phyloP scores from a whole-genome alignment of 2,888 invertebrate species.

The Trisateles emortualis region DNA sequence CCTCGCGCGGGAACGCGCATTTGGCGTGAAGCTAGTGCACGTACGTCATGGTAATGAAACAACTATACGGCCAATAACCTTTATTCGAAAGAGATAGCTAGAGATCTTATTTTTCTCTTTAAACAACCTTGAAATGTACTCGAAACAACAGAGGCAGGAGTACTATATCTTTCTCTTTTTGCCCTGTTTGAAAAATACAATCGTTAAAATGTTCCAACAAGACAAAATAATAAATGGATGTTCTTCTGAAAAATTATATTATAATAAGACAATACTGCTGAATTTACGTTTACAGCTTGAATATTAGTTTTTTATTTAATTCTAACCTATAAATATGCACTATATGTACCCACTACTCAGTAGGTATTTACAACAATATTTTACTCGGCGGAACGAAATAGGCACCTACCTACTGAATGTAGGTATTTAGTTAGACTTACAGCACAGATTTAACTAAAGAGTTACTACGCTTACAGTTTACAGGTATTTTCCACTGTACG shows the following conservation, averaged over 20 bases:
- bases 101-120: slow-evolving; percentile 49
- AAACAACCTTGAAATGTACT: slow-evolving; percentile 75
- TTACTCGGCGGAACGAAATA: background rate
- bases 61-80: slow-evolving; percentile 34
- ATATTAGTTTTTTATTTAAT: background rate
- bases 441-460: too few relatives aligned
- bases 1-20: slow-evolving; percentile 69
- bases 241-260: slow-evolving; percentile 28
- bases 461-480: too few relatives aligned
- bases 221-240: slow-evolving; percentile 37
- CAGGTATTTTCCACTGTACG: slow-evolving; percentile 10
- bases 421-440: too few relatives aligned
- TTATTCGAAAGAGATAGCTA: slow-evolving; percentile 59
- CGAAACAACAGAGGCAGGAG: slow-evolving; percentile 59
- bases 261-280: slow-evolving; percentile 10
- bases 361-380: too few relatives aligned
- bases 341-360: too few relatives aligned
- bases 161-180: slow-evolving; percentile 71
- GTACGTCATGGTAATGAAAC: slow-evolving; percentile 62
- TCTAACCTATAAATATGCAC: background rate
- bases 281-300: background rate
- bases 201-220: slow-evolving; percentile 59
- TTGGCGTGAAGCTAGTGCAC: slow-evolving; percentile 66
- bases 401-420: background rate
- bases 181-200: slow-evolving; percentile 69